Base-by-base conservation (phyloP, 2,888 invertebrate genomes). In the Galeruca laticollis region DNA sequence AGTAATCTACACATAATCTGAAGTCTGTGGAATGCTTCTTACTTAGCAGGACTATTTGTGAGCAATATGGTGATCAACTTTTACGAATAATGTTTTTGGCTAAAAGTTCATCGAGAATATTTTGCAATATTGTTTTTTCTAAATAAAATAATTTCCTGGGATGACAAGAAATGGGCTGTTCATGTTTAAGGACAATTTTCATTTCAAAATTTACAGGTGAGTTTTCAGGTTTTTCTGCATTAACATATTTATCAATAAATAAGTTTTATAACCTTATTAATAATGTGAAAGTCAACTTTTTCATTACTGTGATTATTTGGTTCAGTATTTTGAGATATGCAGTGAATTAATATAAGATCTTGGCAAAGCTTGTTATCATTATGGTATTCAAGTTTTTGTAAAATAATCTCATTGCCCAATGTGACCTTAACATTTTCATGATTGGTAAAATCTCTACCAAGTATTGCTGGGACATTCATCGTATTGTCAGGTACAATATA, bases 1-100 rank as follows among this genome's bases (percentile, higher is more conserved):
- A 54, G 60, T 76, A 81, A 69, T 82, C 80, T 0, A 80, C 71
- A 69, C 80, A 65, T 40, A 65, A 43, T n/a, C 65, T 37, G 11
- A 47, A 31, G 3, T 65, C 65, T 47, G 13, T 40, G 11, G 54
- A 26, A 80, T 68, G 11, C 54, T 72, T 69, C 59, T 69, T 69
- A 11, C 26, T 21, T 6, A 72, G 59, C 37, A 72, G 37, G 0
- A 69, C 60, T 59, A 72, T 66, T 9, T 64, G 64, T 11, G 60
- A 60, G 54, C 47, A 37, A 60, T 66, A 69, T 40, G 66, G 37
- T 35, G 69, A 69, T 43, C 11, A n/a, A 31, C 72, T 72, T 49
- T 61, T 35, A 33, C 60, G 60, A 57, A 72, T 72, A 56, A 64
- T 61, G n/a, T 51, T 37, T 40, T 60, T 49, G 20, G 47, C 15